Conservation (phyloP, 1,140 invertebrate species). For the Solenopsis invicta region DNA sequence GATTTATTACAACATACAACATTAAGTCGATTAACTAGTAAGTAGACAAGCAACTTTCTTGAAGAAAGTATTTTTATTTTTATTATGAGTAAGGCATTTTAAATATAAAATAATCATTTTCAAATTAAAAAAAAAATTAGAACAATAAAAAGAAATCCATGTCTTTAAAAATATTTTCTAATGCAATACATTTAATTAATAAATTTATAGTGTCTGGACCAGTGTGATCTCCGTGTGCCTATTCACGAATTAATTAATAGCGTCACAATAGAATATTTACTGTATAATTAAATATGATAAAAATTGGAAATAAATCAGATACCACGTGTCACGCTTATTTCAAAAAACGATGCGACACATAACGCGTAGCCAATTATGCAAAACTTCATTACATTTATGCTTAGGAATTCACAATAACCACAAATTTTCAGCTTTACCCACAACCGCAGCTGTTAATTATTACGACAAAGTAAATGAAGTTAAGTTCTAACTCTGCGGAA, state of each 20-base stretch:
- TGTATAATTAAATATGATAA: neutral
- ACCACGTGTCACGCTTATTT: slow-evolving; percentile 13
- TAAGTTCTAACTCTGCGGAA: slow-evolving; percentile 20
- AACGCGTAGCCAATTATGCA: slow-evolving; percentile 33
- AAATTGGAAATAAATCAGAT: neutral
- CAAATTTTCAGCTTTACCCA: slow-evolving; percentile 57
- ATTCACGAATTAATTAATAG: too few species aligned
- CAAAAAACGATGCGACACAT: neutral
- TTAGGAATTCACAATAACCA: slow-evolving; percentile 44
- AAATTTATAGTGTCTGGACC: too few species aligned
- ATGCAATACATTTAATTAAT: too few species aligned
- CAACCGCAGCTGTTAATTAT: slow-evolving; percentile 63
- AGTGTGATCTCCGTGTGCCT: too few species aligned
- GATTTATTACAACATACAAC: neutral
- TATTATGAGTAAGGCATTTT: too few species aligned
- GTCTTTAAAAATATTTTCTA: too few species aligned
- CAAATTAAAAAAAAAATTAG: too few species aligned
- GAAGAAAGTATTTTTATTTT: too few species aligned
- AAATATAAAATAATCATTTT: too few species aligned
- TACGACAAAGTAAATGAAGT: slow-evolving; percentile 46
- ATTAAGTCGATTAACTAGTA: neutral
- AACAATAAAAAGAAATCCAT: too few species aligned
- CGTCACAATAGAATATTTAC: too few species aligned
- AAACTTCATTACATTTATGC: slow-evolving; percentile 27
- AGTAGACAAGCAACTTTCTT: too few species aligned